Evolutionary conservation across 2,113 vertebrate genomes (phyloP).

Genomic region (Brachyhypopomus occidentalis): DNA sequence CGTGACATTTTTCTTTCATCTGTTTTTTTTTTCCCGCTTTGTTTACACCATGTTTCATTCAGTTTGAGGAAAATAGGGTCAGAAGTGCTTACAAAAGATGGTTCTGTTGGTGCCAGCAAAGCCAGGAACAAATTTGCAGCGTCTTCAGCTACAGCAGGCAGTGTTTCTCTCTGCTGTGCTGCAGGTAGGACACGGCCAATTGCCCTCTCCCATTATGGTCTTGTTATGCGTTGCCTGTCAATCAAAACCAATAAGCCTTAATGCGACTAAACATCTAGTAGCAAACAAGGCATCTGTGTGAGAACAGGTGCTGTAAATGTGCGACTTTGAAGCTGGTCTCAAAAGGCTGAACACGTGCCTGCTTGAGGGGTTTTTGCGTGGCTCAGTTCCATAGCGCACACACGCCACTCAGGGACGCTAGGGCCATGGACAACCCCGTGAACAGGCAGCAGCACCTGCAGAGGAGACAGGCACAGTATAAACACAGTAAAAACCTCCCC

Average conservation of each 20-base stretch:
- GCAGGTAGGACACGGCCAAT: background rate
- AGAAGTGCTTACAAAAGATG: background rate
- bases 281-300: background rate
- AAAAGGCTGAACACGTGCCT: constrained; percentile 16
- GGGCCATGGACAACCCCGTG: constrained; percentile 6
- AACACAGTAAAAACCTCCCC: no score
- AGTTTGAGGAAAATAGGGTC: background rate
- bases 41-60: background rate
- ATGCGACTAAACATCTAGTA: background rate
- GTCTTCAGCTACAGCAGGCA: constrained; percentile 45
- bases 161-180: background rate
- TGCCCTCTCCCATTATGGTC: background rate
- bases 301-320: background rate
- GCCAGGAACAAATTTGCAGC: constrained; percentile 20
- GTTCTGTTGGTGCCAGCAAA: constrained; percentile 9
- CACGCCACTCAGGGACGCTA: constrained; percentile 16
- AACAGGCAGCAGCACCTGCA: constrained; percentile 24
- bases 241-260: constrained; percentile 1
- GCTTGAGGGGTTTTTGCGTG: background rate
- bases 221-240: background rate
- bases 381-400: constrained; percentile 23
- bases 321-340: constrained; percentile 9
- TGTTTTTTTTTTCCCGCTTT: background rate
- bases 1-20: background rate
- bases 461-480: background rate